Conservation (phyloP, 1,140 invertebrate species). For the Copidosoma floridanum region DNA sequence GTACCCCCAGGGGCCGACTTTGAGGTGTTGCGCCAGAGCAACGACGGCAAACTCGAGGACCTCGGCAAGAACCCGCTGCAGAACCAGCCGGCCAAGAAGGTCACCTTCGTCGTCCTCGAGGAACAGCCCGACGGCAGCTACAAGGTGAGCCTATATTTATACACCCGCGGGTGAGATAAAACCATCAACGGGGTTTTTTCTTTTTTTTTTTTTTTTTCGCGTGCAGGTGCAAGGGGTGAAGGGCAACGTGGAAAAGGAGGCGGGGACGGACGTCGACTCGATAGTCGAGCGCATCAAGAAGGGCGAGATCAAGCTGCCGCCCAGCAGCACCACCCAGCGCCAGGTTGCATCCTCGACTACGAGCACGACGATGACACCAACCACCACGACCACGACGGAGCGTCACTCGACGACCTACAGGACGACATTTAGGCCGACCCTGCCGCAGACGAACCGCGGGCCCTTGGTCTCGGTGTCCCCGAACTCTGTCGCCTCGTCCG, state of each 20-base stretch:
- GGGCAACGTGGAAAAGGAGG: constrained; percentile 69
- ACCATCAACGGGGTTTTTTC: too few relatives aligned
- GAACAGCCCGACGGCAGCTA: constrained; percentile 80
- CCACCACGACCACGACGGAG: constrained; percentile 1
- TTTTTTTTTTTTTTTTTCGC: too few relatives aligned
- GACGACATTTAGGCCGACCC: constrained; percentile 43
- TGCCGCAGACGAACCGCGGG: constrained; percentile 8
- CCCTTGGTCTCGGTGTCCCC: constrained; percentile 45
- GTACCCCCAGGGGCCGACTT: constrained; percentile 74
- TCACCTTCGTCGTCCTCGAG: constrained; percentile 81
- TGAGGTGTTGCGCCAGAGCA: constrained; percentile 72
- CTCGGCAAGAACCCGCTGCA: constrained; percentile 62
- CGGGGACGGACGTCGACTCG: constrained; percentile 70
- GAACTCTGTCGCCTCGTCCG: constrained; percentile 45
- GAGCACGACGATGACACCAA: constrained; percentile 30
- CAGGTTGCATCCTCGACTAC: constrained; percentile 14
- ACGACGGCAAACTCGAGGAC: constrained; percentile 70
- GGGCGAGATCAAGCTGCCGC: constrained; percentile 76
- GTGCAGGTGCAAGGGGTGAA: constrained; percentile 36
- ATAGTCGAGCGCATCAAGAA: constrained; percentile 78
- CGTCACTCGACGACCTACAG: not conserved
- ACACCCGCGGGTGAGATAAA: too few relatives aligned
- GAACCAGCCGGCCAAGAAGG: constrained; percentile 72
- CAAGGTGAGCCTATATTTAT: constrained; percentile 70
- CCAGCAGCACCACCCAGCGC: constrained; percentile 52